Evolutionary conservation across 2,888 invertebrate species (phyloP).

Genomic region (Cremastinae sp.): DNA sequence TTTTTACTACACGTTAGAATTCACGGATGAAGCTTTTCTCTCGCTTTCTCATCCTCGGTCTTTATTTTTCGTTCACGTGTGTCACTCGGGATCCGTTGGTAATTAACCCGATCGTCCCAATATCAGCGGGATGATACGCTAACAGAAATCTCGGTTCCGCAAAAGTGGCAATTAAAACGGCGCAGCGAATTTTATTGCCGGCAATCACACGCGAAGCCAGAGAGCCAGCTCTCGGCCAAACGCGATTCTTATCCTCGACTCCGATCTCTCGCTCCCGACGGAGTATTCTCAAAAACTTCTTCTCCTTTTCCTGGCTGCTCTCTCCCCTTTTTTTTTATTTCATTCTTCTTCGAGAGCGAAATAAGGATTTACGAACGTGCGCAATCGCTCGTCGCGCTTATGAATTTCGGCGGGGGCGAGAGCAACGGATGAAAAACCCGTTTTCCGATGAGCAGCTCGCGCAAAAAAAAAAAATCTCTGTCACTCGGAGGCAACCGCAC

Average conservation of each 20-base stretch:
- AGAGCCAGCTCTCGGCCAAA: slow-evolving; percentile 15
- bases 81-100: slow-evolving; percentile 32
- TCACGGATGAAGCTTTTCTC: slow-evolving; percentile 27
- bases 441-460: slow-evolving; percentile 12
- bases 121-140: slow-evolving; percentile 46
- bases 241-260: slow-evolving; percentile 48
- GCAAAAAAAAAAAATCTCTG: too few relatives aligned
- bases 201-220: slow-evolving; percentile 21
- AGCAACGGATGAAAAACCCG: slow-evolving; percentile 13
- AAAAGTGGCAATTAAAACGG: slow-evolving; percentile 57
- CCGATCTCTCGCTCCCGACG: slow-evolving; percentile 41
- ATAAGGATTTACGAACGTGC: too few relatives aligned
- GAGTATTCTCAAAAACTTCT: slow-evolving; percentile 5
- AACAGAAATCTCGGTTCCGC: slow-evolving; percentile 12
- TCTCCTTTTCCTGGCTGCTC: not conserved
- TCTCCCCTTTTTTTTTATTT: too few relatives aligned
- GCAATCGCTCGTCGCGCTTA: not conserved
- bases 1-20: slow-evolving; percentile 46
- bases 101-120: slow-evolving; percentile 59
- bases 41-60: too few relatives aligned
- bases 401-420: slow-evolving; percentile 27
- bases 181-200: slow-evolving; percentile 56
- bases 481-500: not conserved
- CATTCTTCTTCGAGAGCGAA: slow-evolving; percentile 8
- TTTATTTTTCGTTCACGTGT: slow-evolving; percentile 11